Base-by-base conservation (phyloP, 1,140 invertebrate genomes). In the Rhagoletis pomonella region DNA sequence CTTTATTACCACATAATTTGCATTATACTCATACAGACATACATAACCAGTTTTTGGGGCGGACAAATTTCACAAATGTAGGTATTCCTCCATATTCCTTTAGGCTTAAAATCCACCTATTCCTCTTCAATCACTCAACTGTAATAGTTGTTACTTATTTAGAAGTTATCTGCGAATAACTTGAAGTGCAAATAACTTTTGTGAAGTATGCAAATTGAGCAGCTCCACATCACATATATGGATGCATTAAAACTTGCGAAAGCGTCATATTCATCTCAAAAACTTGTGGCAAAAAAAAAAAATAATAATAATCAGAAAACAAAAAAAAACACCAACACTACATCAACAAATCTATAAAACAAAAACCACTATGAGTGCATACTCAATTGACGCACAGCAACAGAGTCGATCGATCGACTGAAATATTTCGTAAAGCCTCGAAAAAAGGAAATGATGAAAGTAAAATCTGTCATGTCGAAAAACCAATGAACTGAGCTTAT, bases 401-500 rank as follows among this genome's bases (percentile, higher is more conserved):
- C 69, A n/a, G 69, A 77, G 47, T 29, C 47, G 69, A 47, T 77
- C 69, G 73, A 81, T 55, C 50, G 50, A 55, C 50, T 55, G 5
- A 55, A 29, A 42, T 81, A 50, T 50, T 81, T 7, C 73, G 47
- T 47, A 81, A 81, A 81, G 47, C 73, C 50, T 29, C 4, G 47
- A 55, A 50, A 55, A 55, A 19, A 69, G 73, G 73, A 81, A 81
- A 81, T 81, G 73, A 50, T 47, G 73, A 81, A 77, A 81, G 47
- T 7, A 81, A 81, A 55, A 55, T 58, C 73, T 47, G 73, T 47
- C n/a, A 81, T 29, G 73, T 81, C 73, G 73, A 81, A 81, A 81
- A 81, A 50, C 73, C 73, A 81, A 81, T 81, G 47, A 81, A 50
- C 73, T 81, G 73, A 81, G 73, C 73, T 81, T 81, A 81, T 81